These are phyloP conservation scores for Drosophila conformis DNA, from an alignment of 2,888 invertebrate genomes.

Conservation along the genomic window DNA sequence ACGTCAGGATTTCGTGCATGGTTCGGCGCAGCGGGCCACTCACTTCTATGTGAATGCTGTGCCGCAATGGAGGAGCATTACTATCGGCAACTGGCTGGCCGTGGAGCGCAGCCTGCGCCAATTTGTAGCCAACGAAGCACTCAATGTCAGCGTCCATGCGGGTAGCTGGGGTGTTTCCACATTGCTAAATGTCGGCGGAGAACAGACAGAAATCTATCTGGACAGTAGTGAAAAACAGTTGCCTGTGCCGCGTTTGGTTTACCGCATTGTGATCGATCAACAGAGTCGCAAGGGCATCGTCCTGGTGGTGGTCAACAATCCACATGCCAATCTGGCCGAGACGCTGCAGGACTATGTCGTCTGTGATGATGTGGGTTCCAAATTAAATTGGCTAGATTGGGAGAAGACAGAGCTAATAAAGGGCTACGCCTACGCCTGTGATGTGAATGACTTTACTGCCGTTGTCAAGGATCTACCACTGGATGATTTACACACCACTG, in stretches of 20 bases:
- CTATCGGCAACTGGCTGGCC: constrained; percentile 86
- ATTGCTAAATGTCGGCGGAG: constrained; percentile 84
- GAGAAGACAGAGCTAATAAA: constrained; percentile 41
- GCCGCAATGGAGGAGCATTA: constrained; percentile 87
- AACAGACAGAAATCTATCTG: constrained; percentile 81
- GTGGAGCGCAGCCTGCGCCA: constrained; percentile 85
- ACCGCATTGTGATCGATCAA: constrained; percentile 86
- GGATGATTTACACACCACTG: constrained; percentile 53
- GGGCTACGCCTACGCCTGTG: constrained; percentile 74
- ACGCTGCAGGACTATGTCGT: constrained; percentile 64
- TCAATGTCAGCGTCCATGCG: constrained; percentile 85
- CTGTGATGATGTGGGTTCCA: constrained; percentile 68
- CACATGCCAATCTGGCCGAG: constrained; percentile 68
- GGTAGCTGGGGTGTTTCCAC: constrained; percentile 86
- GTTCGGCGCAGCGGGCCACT: constrained; percentile 85
- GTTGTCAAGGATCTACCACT: constrained; percentile 61
- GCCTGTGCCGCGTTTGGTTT: constrained; percentile 86
- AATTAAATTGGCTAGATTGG: constrained; percentile 71
- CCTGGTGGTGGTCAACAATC: constrained; percentile 84
- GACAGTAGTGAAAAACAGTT: constrained; percentile 76
- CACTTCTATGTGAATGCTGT: constrained; percentile 86
- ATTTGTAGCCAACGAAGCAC: constrained; percentile 81
- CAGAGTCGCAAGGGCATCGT: constrained; percentile 68
- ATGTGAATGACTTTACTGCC: constrained; percentile 62
- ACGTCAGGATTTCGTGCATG: constrained; percentile 86